Evolutionary conservation across 2,797 vertebrate genomes (phyloP).

Genomic region (Botia almorhae): DNA sequence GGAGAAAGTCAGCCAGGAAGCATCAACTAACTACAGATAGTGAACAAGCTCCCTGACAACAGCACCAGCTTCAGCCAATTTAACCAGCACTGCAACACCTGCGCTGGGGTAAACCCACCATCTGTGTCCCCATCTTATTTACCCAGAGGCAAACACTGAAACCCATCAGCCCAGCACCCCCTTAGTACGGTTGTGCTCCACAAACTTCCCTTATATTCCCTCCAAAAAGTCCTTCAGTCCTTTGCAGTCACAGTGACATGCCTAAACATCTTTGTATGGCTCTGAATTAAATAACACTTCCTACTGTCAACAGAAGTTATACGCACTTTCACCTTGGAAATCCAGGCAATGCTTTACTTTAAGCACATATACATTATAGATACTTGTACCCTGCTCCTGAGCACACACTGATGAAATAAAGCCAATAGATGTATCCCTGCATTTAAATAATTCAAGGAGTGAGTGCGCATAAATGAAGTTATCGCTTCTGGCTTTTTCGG

Average conservation of each 20-base stretch:
- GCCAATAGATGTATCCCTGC: not conserved
- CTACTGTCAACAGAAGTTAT: not conserved
- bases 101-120: slow-evolving; percentile 74
- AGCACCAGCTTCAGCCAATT: slow-evolving; percentile 72
- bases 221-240: too few relatives aligned
- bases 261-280: not conserved
- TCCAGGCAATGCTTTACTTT: not conserved
- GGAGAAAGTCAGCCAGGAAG: slow-evolving; percentile 73
- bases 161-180: slow-evolving; percentile 1
- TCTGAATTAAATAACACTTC: not conserved
- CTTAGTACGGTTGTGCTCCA: not conserved
- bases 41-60: slow-evolving; percentile 68
- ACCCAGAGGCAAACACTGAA: slow-evolving; percentile 2
- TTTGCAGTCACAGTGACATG: not conserved
- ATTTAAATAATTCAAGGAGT: too few relatives aligned
- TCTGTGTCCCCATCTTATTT: slow-evolving; percentile 36
- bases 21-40: slow-evolving; percentile 76
- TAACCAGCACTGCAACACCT: slow-evolving; percentile 75
- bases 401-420: not conserved
- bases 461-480: too few relatives aligned
- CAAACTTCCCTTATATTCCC: not conserved
- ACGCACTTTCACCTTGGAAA: not conserved
- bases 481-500: too few relatives aligned
- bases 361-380: not conserved
- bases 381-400: not conserved